Conservation (phyloP, 2,113 vertebrate species). For the Gulo gulo region DNA sequence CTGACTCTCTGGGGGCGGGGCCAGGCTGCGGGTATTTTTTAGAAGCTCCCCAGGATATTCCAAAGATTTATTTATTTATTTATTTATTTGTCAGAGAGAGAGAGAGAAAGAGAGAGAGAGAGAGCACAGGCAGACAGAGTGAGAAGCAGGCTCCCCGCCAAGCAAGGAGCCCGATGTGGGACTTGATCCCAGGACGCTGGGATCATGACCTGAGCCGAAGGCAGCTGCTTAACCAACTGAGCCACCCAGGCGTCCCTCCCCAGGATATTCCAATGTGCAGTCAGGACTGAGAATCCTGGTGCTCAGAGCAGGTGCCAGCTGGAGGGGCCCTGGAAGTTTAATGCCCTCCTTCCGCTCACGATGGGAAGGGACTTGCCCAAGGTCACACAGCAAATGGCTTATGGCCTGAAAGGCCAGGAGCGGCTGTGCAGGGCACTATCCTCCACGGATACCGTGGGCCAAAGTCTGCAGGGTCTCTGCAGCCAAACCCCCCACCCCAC, state of each 20-base stretch:
- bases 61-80: no score
- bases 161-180: no score
- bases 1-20: not conserved
- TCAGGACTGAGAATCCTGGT: not conserved
- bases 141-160: no score
- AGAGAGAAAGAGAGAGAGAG: no score
- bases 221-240: no score
- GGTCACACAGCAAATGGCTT: not conserved
- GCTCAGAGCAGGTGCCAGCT: not conserved
- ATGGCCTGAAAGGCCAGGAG: not conserved
- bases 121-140: no score
- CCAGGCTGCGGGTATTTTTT: not conserved
- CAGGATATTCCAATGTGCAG: not conserved
- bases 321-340: not conserved
- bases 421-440: not conserved
- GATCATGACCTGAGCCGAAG: no score
- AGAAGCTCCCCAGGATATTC: not conserved
- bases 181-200: no score
- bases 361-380: not conserved
- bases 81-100: no score
- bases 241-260: no score
- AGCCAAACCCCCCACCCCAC: fast-evolving
- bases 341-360: not conserved
- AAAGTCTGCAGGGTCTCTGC: not conserved
- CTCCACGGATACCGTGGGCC: not conserved